phyloP scores from a whole-genome alignment of 2,888 invertebrate species.

The Cyclophora albipunctata region DNA sequence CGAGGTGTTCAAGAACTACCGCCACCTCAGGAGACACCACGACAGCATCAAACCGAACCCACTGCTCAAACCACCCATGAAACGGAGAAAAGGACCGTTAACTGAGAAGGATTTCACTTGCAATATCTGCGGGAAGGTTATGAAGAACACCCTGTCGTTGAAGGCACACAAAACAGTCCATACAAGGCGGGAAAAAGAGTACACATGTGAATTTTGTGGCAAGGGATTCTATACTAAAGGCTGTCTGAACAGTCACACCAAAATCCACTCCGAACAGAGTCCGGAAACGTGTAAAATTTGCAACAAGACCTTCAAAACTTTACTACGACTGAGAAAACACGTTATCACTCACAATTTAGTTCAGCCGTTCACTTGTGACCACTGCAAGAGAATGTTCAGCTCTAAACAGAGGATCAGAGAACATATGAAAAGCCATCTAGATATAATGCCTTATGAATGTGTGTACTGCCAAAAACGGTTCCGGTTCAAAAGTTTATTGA shows the following conservation, averaged over 20 bases:
- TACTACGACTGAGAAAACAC: conserved; percentile 7
- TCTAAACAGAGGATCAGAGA: conserved; percentile 8
- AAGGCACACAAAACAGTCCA: background rate
- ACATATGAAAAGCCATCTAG: conserved; percentile 8
- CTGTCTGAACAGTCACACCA: background rate
- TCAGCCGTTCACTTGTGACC: conserved; percentile 9
- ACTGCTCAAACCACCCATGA: background rate
- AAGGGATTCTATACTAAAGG: background rate
- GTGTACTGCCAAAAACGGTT: conserved; percentile 6
- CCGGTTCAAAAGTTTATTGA: conserved; percentile 6
- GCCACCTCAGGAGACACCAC: conserved; percentile 3
- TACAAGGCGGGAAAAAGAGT: conserved; percentile 81
- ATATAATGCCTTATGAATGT: conserved; percentile 4
- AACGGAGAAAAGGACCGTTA: conserved; percentile 1
- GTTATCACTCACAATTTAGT: conserved; percentile 7
- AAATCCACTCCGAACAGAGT: background rate
- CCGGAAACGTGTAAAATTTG: conserved; percentile 8
- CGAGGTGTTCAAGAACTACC: background rate
- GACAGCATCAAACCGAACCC: conserved; percentile 1
- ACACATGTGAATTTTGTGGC: conserved; percentile 51
- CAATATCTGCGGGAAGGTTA: background rate
- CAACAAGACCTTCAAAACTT: conserved; percentile 5
- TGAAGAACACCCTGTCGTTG: background rate
- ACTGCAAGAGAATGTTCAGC: conserved; percentile 5
- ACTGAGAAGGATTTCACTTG: background rate